Percentiles rank a stretch among this genome's conserved stretches.
Conservation (phyloP, 2,113 vertebrate species). For the Pygoscelis adeliae region DNA sequence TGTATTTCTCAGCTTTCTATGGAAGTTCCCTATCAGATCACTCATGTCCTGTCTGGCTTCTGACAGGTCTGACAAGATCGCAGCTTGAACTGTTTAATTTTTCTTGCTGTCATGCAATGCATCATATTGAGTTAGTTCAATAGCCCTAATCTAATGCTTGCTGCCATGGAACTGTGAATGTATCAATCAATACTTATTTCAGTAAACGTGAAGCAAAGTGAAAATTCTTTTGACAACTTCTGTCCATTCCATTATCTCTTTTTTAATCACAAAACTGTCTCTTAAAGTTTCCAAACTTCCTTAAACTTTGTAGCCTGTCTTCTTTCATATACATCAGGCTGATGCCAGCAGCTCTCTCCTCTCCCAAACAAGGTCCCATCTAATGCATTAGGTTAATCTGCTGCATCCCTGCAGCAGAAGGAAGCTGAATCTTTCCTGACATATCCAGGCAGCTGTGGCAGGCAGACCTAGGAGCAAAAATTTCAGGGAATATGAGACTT, state of each 20-base stretch:
- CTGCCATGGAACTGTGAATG: neutral
- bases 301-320: slow-evolving; percentile 27
- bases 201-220: neutral
- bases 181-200: slow-evolving; percentile 32
- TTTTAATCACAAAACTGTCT: neutral
- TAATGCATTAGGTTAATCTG: neutral
- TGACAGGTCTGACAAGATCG: neutral
- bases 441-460: neutral
- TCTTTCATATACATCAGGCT: neutral
- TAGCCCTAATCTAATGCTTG: neutral
- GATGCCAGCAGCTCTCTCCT: neutral
- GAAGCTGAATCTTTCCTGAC: neutral
- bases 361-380: neutral
- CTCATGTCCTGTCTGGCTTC: neutral
- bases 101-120: neutral
- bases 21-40: neutral
- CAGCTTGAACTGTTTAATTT: slow-evolving; percentile 28
- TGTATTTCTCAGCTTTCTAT: neutral
- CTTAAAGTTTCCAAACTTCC: neutral
- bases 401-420: neutral
- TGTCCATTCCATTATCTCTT: slow-evolving; percentile 24
- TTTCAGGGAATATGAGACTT: neutral
- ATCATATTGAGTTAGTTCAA: slow-evolving; percentile 4
- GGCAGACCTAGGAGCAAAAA: neutral
- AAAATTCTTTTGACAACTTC: slow-evolving; percentile 39